phyloP scores from a whole-genome alignment of 2,888 invertebrate species.

The Dasypolia templi region DNA sequence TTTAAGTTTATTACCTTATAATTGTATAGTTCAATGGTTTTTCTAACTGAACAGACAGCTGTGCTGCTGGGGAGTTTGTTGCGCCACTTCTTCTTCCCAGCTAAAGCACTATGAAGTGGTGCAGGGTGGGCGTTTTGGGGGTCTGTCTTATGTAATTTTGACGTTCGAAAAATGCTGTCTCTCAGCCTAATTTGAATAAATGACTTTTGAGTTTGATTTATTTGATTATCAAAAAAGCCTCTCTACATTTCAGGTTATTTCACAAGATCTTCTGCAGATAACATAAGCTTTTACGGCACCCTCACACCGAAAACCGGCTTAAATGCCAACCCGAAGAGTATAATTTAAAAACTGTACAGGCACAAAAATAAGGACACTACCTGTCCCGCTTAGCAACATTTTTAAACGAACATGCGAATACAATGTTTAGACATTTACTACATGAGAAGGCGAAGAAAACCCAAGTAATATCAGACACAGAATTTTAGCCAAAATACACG shows the following conservation, averaged over 20 bases:
- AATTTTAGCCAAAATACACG: conserved; percentile 29
- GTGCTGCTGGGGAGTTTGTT: no score
- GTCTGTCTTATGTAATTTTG: no score
- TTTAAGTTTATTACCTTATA: no score
- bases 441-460: background rate
- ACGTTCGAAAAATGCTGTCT: no score
- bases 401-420: background rate
- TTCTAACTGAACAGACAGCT: no score
- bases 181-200: no score
- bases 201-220: no score
- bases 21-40: no score
- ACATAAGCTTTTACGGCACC: background rate
- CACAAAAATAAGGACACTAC: background rate
- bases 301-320: background rate
- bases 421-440: background rate
- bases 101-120: no score
- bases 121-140: no score
- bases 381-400: background rate
- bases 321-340: background rate
- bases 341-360: conserved; percentile 1
- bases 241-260: background rate
- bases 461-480: conserved; percentile 17
- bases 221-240: background rate
- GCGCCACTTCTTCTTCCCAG: no score
- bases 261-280: background rate